Evolutionary conservation across 1,140 invertebrate genomes (phyloP), one percentile per base, ranked within the genome.

Genomic region (Aricia agestis): DNA sequence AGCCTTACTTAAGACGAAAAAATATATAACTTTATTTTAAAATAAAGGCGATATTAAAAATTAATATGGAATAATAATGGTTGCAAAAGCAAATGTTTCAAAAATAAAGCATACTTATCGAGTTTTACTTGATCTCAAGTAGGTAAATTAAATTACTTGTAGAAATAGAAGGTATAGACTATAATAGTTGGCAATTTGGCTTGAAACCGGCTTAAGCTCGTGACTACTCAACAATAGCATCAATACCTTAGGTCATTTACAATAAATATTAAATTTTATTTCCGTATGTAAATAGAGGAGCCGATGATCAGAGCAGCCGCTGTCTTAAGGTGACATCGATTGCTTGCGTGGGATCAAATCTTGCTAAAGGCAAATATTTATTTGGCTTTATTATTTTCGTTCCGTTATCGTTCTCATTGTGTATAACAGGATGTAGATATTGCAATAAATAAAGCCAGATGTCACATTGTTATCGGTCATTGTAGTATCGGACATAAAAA

Each of bases 241-340:
- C 72, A 76, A 59, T 17, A 18, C n/a, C n/a, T 59, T 59, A 59
- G n/a, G 58, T 59, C 58, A 59, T 59, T 59, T 18, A 18, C 58
- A 59, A 17, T 59, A 59, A 36, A 36, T 18, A n/a, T 17, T 59
- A 59, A 59, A 59, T 59, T 59, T 17, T 59, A n/a, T 36, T 36
- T 36, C 36, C 36, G 36, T 36, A 52, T 52, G 9, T 13, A 52
- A 11, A 52, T 36, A 36, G 36, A 36, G 36, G 45, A 52, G 45
- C 10, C 9, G 10, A 52, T 52, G 45, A 52, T 52, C 45, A 52
- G 45, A 52, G 45, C 45, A 52, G 45, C 45, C 45, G 45, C 45
- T 52, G 45, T 52, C 45, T 18, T 63, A 25, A 63, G n/a, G 15
- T 7, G 59, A 18, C 59, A 25, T 19, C 9, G 18, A 25, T 63